Percentiles rank a stretch among this genome's conserved stretches.
Evolutionary conservation across 2,113 vertebrate genomes (phyloP).

Genomic region (Calonectris borealis): DNA sequence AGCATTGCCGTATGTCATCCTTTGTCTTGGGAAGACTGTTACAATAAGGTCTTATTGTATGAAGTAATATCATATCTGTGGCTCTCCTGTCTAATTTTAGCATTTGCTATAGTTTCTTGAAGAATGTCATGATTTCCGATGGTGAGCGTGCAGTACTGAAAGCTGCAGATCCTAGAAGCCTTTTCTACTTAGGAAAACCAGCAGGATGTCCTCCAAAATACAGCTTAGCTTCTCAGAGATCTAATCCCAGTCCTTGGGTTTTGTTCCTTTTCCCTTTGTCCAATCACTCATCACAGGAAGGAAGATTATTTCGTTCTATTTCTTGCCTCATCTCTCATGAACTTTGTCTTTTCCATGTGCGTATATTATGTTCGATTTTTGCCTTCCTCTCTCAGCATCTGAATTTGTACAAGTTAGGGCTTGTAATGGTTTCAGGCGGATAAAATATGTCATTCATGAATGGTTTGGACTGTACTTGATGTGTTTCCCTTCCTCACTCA

Average conservation of each 20-base stretch:
- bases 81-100: not conserved
- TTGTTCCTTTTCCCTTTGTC: not conserved
- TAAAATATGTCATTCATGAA: not conserved
- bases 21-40: not conserved
- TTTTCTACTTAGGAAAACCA: not conserved
- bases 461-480: not conserved
- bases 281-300: not conserved
- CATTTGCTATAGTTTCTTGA: not conserved
- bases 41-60: not conserved
- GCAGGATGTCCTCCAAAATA: not conserved
- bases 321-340: not conserved
- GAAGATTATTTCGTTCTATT: not conserved
- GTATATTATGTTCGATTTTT: not conserved
- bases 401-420: not conserved
- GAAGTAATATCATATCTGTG: not conserved
- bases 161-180: not conserved
- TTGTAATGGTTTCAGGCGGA: not conserved
- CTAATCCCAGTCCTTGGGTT: not conserved
- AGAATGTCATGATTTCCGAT: fast-evolving
- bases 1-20: not conserved
- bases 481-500: not conserved
- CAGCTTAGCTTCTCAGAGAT: not conserved
- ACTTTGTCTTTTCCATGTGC: not conserved
- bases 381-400: not conserved
- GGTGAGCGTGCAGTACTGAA: fast-evolving